Evolutionary conservation across 2,888 invertebrate species (phyloP).

Genomic region (Sceliomorpha sp.): DNA sequence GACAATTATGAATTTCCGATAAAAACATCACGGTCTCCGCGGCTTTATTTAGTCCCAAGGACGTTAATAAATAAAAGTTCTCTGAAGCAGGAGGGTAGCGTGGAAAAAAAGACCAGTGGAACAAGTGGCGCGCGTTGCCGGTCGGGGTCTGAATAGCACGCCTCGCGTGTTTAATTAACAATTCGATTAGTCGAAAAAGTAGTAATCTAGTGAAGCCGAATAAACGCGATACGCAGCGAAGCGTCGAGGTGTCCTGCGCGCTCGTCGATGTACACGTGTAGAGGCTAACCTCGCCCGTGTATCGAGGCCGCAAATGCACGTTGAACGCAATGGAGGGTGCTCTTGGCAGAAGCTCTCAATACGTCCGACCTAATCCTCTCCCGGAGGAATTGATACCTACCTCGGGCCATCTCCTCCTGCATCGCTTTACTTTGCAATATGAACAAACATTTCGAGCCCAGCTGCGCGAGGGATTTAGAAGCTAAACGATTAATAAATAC

Average conservation of each 20-base stretch:
- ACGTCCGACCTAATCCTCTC: slow-evolving; percentile 74
- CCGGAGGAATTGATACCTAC: slow-evolving; percentile 63
- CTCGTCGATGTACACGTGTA: slow-evolving; percentile 25
- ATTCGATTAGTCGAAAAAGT: slow-evolving; percentile 40
- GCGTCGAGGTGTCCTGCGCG: slow-evolving; percentile 41
- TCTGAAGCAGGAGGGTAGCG: slow-evolving; percentile 5
- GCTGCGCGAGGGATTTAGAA: slow-evolving; percentile 76
- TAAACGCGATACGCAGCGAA: slow-evolving; percentile 24
- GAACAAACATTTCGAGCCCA: slow-evolving; percentile 74
- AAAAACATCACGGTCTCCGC: slow-evolving; percentile 13
- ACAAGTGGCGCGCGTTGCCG: background rate
- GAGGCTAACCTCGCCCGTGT: slow-evolving; percentile 15
- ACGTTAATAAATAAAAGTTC: slow-evolving; percentile 11
- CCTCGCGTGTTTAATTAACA: slow-evolving; percentile 19
- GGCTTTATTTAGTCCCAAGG: slow-evolving; percentile 7
- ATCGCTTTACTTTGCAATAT: slow-evolving; percentile 70
- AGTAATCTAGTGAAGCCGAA: slow-evolving; percentile 19
- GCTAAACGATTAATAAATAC: slow-evolving; percentile 77
- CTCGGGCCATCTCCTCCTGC: slow-evolving; percentile 44
- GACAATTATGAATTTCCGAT: slow-evolving; percentile 6
- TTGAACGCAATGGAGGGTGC: slow-evolving; percentile 56
- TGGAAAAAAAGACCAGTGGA: slow-evolving; percentile 1
- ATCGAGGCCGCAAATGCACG: slow-evolving; percentile 32
- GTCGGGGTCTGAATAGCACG: slow-evolving; percentile 7
- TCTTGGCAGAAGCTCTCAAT: slow-evolving; percentile 71